Conservation (phyloP, 2,797 vertebrate species). For the Lepilemur septentrionalis region DNA sequence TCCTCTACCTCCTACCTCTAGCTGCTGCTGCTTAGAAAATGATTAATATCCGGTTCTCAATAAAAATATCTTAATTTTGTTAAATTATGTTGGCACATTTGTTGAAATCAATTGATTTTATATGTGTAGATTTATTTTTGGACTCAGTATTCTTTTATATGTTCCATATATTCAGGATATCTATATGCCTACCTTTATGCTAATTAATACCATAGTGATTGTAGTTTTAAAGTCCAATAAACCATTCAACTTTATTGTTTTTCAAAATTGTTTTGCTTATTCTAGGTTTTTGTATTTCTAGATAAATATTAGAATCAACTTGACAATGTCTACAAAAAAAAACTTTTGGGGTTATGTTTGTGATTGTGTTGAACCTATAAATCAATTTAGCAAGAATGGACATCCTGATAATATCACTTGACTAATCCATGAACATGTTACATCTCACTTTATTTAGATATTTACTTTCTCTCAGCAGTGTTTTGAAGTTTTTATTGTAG, state of each 20-base stretch:
- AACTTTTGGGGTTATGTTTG: background rate
- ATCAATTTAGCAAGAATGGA: background rate
- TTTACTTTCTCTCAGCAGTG: background rate
- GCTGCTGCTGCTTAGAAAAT: background rate
- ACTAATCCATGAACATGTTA: background rate
- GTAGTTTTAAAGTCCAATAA: background rate
- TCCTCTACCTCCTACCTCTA: background rate
- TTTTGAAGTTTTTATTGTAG: background rate
- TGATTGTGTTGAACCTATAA: background rate
- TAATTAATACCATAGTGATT: background rate
- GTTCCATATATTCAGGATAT: background rate
- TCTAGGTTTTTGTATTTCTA: background rate
- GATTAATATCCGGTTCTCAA: background rate
- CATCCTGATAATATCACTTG: background rate
- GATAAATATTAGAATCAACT: background rate
- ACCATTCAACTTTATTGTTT: background rate
- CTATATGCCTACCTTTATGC: background rate
- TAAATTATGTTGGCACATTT: background rate
- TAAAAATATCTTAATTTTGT: background rate
- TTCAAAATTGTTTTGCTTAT: background rate
- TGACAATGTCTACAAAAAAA: background rate
- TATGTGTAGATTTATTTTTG: background rate
- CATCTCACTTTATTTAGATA: background rate
- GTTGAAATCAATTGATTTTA: background rate
- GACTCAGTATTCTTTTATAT: background rate